phyloP scores from a whole-genome alignment of 2,113 vertebrate genomes.

The Thinocorus orbignyianus region DNA sequence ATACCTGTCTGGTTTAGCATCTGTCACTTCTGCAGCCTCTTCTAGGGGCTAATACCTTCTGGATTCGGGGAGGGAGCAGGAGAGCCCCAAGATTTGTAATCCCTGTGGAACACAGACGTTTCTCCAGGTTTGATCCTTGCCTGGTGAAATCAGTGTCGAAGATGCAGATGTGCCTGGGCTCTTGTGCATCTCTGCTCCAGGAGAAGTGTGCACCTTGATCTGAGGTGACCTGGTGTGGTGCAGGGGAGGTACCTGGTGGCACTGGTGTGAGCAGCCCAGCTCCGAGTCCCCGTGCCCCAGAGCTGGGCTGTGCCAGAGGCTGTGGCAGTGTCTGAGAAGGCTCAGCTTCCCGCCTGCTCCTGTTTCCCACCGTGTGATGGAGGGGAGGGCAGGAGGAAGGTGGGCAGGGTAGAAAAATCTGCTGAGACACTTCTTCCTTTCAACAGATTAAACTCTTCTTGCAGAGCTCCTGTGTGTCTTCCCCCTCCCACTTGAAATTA shows the following conservation, averaged over 20 bases:
- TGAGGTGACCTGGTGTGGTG: background rate
- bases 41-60: background rate
- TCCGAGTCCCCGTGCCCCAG: background rate
- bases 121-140: background rate
- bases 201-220: background rate
- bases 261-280: background rate
- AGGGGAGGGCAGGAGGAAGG: background rate
- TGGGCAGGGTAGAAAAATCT: background rate
- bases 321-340: background rate
- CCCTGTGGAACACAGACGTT: background rate
- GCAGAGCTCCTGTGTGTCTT: background rate
- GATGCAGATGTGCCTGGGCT: background rate
- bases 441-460: background rate
- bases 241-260: background rate
- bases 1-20: background rate
- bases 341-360: background rate
- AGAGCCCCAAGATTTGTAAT: background rate
- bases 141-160: background rate
- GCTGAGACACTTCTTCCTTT: background rate
- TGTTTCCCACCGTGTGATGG: background rate
- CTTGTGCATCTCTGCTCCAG: rapidly evolving
- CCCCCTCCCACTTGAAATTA: constrained; percentile 32
- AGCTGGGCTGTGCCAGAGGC: background rate
- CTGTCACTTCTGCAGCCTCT: background rate
- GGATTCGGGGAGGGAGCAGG: background rate